Evolutionary conservation across 2,888 invertebrate genomes (phyloP).

Genomic region (Dyspetes luteomarginatus): DNA sequence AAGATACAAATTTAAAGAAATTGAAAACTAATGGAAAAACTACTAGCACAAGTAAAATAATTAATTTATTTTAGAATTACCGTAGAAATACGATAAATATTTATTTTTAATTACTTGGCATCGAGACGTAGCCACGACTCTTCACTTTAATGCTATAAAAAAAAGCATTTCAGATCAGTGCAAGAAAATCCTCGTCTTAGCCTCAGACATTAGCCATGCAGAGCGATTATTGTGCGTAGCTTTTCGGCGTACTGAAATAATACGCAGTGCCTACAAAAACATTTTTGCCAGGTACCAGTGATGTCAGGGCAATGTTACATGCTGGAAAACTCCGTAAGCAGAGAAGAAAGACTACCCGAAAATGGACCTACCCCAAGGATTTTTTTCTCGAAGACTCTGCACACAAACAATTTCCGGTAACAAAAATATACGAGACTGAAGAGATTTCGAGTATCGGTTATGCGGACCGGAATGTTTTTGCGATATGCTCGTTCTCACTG

Average conservation of each 20-base stretch:
- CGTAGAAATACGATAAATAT: no score
- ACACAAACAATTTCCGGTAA: slow-evolving; percentile 51
- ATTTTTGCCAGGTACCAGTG: slow-evolving; percentile 30
- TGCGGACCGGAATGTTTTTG: slow-evolving; percentile 35
- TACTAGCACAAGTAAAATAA: no score
- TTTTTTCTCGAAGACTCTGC: slow-evolving; percentile 25
- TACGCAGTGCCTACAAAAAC: slow-evolving; percentile 61
- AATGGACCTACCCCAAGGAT: slow-evolving; percentile 32
- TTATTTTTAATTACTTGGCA: no score
- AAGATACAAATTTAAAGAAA: no score
- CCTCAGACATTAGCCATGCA: slow-evolving; percentile 66
- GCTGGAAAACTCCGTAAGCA: background rate
- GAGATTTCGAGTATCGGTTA: slow-evolving; percentile 2
- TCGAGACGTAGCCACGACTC: no score
- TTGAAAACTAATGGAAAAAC: no score
- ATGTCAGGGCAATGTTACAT: background rate
- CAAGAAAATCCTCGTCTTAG: slow-evolving; percentile 70
- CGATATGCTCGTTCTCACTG: slow-evolving; percentile 38
- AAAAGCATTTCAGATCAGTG: slow-evolving; percentile 36
- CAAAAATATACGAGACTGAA: slow-evolving; percentile 36
- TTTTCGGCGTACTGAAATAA: slow-evolving; percentile 71
- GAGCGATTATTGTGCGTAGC: slow-evolving; percentile 71
- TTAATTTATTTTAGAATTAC: no score
- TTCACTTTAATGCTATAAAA: background rate
- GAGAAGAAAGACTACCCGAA: slow-evolving; percentile 24